Conservation (phyloP, 2,113 vertebrate genomes). For the Aythya baeri region DNA sequence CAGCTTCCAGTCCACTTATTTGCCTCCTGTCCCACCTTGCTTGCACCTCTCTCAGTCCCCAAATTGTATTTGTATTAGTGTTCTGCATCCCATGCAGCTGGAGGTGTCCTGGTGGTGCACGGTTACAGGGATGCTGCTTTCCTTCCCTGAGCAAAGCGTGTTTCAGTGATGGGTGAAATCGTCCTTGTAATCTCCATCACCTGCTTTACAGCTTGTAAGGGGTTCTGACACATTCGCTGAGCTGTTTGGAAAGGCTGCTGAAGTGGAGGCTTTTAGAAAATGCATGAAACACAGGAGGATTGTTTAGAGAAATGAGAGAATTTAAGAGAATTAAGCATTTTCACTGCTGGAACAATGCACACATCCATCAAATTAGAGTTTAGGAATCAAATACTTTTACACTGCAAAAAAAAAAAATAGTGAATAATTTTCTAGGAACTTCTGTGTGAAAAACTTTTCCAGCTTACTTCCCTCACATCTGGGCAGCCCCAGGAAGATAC, state of each 20-base stretch:
- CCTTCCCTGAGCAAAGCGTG: fast-evolving
- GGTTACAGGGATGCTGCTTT: not conserved
- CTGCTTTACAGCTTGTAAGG: not conserved
- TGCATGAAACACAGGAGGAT: not conserved
- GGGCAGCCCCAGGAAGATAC: not conserved
- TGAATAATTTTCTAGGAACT: fast-evolving
- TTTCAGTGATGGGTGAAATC: too few species aligned
- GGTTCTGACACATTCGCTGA: not conserved
- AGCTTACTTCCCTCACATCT: too few species aligned
- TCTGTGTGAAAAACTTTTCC: not conserved
- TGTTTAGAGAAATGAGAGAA: not conserved
- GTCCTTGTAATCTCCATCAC: not conserved
- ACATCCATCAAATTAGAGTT: not conserved
- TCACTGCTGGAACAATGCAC: fast-evolving
- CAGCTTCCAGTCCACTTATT: not conserved
- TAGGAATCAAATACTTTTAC: not conserved
- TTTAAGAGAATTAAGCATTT: not conserved
- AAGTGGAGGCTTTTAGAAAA: not conserved
- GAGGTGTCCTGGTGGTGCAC: fast-evolving
- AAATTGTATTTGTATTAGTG: not conserved
- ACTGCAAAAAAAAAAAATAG: not conserved
- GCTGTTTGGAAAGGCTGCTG: not conserved
- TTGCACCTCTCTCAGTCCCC: not conserved
- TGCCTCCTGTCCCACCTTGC: not conserved
- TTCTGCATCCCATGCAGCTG: fast-evolving